phyloP scores from a whole-genome alignment of 1,140 invertebrate species.

The Halesus radiatus region DNA sequence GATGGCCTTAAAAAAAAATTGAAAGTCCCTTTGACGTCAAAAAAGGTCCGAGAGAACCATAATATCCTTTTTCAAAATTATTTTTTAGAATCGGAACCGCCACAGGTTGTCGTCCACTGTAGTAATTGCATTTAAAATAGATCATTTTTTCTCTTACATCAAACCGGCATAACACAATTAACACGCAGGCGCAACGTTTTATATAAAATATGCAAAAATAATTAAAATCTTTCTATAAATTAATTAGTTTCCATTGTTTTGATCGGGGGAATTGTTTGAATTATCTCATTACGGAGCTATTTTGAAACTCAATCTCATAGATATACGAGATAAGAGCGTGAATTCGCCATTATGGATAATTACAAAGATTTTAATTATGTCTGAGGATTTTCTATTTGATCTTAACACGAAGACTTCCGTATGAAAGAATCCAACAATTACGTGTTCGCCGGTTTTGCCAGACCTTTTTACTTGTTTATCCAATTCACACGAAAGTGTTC shows the following conservation, averaged over 20 bases:
- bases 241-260: constrained; percentile 32
- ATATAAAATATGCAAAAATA: constrained; percentile 22
- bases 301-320: constrained; percentile 34
- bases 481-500: too few relatives aligned
- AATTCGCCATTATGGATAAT: constrained; percentile 31
- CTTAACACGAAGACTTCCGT: constrained; percentile 13
- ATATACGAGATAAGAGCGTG: constrained; percentile 24
- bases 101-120: too few relatives aligned
- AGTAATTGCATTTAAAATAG: neutral
- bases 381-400: constrained; percentile 28
- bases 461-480: too few relatives aligned
- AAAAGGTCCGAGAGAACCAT: too few relatives aligned
- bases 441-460: neutral
- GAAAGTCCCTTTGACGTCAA: too few relatives aligned
- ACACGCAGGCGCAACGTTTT: constrained; percentile 4
- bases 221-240: constrained; percentile 8
- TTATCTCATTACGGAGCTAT: constrained; percentile 24
- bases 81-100: too few relatives aligned
- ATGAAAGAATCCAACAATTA: neutral
- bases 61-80: too few relatives aligned
- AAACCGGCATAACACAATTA: constrained; percentile 1
- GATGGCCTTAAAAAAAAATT: too few relatives aligned
- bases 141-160: neutral
- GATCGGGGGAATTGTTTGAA: constrained; percentile 18
- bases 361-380: constrained; percentile 11